Evolutionary conservation across 2,888 invertebrate species (phyloP).

Genomic region (Drosophila neotestacea): DNA sequence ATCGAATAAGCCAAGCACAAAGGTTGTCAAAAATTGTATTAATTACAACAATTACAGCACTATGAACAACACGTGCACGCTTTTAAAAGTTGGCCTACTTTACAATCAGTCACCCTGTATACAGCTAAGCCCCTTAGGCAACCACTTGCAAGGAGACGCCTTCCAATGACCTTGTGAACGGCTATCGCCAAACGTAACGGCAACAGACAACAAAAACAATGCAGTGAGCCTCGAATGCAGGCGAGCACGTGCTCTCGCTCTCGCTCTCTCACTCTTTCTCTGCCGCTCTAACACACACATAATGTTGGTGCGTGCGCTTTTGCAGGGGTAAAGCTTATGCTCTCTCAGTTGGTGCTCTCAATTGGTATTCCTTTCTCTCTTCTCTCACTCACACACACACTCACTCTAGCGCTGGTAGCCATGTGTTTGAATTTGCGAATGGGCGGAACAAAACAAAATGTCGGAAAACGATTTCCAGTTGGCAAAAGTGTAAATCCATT

Average conservation of each 20-base stretch:
- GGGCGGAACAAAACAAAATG: slow-evolving; percentile 73
- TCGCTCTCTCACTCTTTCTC: background rate
- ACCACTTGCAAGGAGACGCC: slow-evolving; percentile 46
- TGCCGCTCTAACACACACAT: slow-evolving; percentile 1
- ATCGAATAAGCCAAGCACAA: too few species aligned
- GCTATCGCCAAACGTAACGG: slow-evolving; percentile 36
- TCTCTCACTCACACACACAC: slow-evolving; percentile 11
- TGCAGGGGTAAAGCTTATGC: slow-evolving; percentile 34
- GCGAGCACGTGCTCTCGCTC: background rate
- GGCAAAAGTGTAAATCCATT: slow-evolving; percentile 29
- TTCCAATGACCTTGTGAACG: slow-evolving; percentile 80
- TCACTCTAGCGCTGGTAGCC: slow-evolving; percentile 19
- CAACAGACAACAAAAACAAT: slow-evolving; percentile 19
- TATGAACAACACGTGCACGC: background rate
- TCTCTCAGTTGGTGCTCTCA: slow-evolving; percentile 30
- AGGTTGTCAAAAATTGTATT: too few species aligned
- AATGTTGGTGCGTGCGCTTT: slow-evolving; percentile 27
- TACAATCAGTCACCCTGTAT: slow-evolving; percentile 53
- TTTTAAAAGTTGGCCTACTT: background rate
- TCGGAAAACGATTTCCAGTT: slow-evolving; percentile 43
- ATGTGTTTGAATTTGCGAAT: slow-evolving; percentile 63
- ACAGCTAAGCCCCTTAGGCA: slow-evolving; percentile 55
- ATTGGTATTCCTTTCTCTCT: slow-evolving; percentile 13
- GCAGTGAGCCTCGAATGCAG: slow-evolving; percentile 31
- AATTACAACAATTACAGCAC: too few species aligned